These are phyloP conservation scores for Platycheirus albimanus DNA, from an alignment of 2,888 invertebrate species.

Conservation along the genomic window DNA sequence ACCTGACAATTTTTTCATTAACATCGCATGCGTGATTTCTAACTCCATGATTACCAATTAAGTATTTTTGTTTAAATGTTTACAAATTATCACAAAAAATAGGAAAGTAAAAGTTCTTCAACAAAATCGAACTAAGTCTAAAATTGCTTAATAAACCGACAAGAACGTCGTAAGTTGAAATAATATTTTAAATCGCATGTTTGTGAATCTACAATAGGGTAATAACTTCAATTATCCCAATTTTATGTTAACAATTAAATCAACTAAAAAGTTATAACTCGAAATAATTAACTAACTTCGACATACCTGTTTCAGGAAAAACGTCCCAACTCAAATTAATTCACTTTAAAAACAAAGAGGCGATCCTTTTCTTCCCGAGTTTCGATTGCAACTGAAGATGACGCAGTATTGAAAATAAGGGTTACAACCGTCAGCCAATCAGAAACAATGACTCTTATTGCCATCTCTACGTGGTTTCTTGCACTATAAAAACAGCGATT, in stretches of 20 bases:
- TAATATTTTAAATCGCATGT: constrained; percentile 28
- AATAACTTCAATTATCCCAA: constrained; percentile 27
- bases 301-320: constrained; percentile 1
- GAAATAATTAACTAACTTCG: constrained; percentile 9
- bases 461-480: background rate
- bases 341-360: too few species aligned
- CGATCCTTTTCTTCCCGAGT: too few species aligned
- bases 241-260: constrained; percentile 21
- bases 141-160: too few species aligned
- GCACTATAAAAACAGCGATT: constrained; percentile 1
- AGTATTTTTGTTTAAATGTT: constrained; percentile 17
- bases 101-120: constrained; percentile 27
- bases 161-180: constrained; percentile 22
- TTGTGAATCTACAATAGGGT: constrained; percentile 24
- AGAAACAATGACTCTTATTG: background rate
- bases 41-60: background rate
- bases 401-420: too few species aligned
- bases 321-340: constrained; percentile 1
- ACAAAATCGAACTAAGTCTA: constrained; percentile 31
- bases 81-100: constrained; percentile 25
- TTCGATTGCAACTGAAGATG: too few species aligned
- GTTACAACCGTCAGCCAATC: constrained; percentile 2
- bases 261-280: constrained; percentile 15
- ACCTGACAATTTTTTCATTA: background rate
- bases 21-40: background rate